These are phyloP conservation scores for Paramormyrops hopkinsi DNA, from an alignment of 2,797 vertebrate species.

Conservation along the genomic window DNA sequence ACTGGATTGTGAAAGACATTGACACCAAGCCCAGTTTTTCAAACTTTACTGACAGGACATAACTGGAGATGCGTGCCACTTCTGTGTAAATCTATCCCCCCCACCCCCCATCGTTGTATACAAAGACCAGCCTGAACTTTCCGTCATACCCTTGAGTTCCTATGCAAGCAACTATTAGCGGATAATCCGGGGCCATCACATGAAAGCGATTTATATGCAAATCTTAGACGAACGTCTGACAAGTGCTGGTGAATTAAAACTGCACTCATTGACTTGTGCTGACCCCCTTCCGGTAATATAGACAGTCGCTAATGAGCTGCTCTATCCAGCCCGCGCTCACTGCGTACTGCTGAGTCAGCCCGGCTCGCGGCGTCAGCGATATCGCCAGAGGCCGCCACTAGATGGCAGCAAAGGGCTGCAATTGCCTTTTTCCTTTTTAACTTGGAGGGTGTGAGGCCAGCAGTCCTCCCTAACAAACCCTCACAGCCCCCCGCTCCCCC, in stretches of 20 bases:
- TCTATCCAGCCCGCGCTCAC: conserved; percentile 32
- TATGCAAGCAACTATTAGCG: conserved; percentile 49
- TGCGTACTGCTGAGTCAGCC: conserved; percentile 19
- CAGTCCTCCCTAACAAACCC: not conserved
- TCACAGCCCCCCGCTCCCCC: not conserved
- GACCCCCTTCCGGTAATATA: conserved; percentile 50
- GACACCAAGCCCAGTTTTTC: not conserved
- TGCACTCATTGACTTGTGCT: conserved; percentile 51
- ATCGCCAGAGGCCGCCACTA: conserved; percentile 48
- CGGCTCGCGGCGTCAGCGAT: not conserved
- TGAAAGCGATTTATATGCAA: conserved; percentile 66
- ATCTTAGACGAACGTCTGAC: conserved; percentile 49
- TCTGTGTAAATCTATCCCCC: not conserved
- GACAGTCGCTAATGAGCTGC: conserved; percentile 54
- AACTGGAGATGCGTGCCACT: not conserved
- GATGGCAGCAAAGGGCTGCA: conserved; percentile 71
- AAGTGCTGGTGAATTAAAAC: conserved; percentile 49
- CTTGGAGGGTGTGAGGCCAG: not conserved
- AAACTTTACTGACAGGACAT: not conserved
- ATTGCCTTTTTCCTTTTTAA: conserved; percentile 24
- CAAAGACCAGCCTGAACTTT: conserved; percentile 40
- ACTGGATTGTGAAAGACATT: not conserved
- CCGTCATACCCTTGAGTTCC: conserved; percentile 51
- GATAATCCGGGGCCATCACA: conserved; percentile 52
- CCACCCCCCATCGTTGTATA: not conserved